Evolutionary conservation across 2,797 vertebrate species (phyloP).

Genomic region (Macropus fuliginosus): DNA sequence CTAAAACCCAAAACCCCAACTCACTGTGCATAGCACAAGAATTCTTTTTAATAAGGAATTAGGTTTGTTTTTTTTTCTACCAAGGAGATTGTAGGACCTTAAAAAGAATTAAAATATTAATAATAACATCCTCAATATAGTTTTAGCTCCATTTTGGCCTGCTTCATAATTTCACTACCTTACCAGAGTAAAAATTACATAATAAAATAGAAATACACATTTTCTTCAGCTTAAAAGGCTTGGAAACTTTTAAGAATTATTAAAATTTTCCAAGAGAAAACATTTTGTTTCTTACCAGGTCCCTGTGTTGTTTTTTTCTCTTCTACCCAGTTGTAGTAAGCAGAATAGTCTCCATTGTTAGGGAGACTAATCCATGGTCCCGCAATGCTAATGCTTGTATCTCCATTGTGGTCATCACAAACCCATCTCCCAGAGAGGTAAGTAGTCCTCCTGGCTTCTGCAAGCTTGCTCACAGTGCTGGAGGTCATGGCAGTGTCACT

Average conservation of each 20-base stretch:
- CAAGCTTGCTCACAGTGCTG: slow-evolving; percentile 97
- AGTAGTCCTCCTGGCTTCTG: slow-evolving; percentile 95
- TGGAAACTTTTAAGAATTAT: neutral
- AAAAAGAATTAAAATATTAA: neutral
- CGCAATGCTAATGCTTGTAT: slow-evolving; percentile 97
- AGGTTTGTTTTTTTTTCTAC: neutral
- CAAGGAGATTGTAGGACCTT: neutral
- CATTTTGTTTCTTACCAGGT: slow-evolving; percentile 88
- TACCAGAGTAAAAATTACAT: neutral
- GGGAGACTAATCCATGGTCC: slow-evolving; percentile 93
- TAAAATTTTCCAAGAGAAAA: slow-evolving; percentile 6
- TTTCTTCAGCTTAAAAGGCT: neutral
- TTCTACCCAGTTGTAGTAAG: slow-evolving; percentile 97
- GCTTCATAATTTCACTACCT: neutral
- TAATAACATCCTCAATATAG: neutral
- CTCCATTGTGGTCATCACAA: slow-evolving; percentile 97
- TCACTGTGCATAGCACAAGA: neutral
- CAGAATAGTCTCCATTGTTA: slow-evolving; percentile 96
- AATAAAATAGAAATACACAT: neutral
- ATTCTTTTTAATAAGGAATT: neutral
- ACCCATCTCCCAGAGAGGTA: slow-evolving; percentile 98
- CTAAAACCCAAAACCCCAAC: neutral
- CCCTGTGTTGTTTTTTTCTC: slow-evolving; percentile 95
- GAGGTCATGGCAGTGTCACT: slow-evolving; percentile 93
- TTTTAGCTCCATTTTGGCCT: neutral